phyloP scores from a whole-genome alignment of 2,888 invertebrate genomes.

The Lucinisca nassula region DNA sequence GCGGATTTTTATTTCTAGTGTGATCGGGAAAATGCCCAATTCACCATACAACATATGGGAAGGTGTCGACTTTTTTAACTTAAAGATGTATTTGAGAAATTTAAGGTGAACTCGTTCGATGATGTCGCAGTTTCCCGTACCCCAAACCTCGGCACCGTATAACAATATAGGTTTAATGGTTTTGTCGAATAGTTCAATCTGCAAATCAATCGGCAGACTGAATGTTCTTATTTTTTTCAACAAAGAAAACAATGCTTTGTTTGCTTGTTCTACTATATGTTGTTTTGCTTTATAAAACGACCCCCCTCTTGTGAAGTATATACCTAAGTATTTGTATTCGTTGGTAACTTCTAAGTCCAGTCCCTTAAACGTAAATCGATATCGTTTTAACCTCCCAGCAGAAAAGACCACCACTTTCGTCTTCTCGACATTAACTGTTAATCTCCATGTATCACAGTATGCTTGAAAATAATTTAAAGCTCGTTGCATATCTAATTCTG shows the following conservation, averaged over 20 bases:
- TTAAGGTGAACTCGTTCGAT: background rate
- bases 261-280: background rate
- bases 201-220: background rate
- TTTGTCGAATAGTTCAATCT: background rate
- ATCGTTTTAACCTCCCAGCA: background rate
- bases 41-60: background rate
- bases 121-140: background rate
- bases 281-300: background rate
- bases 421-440: conserved; percentile 40
- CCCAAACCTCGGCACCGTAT: background rate
- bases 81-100: background rate
- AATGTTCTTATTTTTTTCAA: background rate
- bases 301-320: background rate
- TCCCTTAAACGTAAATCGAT: background rate
- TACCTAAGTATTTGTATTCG: background rate
- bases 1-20: background rate
- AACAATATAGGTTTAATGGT: background rate
- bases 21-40: background rate
- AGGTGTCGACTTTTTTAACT: background rate
- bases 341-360: background rate
- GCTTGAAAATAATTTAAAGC: conserved; percentile 15
- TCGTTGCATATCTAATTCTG: conserved; percentile 17
- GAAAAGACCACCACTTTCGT: conserved; percentile 43
- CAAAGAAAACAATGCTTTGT: background rate
- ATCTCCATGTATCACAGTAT: conserved; percentile 33